Conservation (phyloP, 2,797 vertebrate genomes). For the Vespertilio murinus region DNA sequence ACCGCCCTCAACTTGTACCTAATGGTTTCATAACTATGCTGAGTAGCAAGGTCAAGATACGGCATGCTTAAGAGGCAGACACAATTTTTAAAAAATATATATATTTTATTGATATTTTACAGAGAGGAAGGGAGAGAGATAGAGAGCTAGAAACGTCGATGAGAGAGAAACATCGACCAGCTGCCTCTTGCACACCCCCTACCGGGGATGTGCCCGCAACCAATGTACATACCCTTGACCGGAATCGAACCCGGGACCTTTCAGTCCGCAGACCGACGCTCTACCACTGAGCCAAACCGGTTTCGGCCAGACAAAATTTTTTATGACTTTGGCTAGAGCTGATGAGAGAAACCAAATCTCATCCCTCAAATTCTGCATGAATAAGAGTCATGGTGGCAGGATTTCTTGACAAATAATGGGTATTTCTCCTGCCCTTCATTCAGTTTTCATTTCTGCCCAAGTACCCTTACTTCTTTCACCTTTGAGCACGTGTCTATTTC, state of each 20-base stretch:
- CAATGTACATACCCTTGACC: too few relatives aligned
- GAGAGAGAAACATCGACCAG: too few relatives aligned
- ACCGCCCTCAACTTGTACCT: background rate
- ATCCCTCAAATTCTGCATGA: conserved; percentile 13
- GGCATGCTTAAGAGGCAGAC: background rate
- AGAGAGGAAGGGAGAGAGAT: too few relatives aligned
- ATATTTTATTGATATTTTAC: too few relatives aligned
- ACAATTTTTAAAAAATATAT: too few relatives aligned
- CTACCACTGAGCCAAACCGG: too few relatives aligned
- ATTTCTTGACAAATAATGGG: background rate
- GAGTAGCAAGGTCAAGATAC: background rate
- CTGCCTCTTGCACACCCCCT: too few relatives aligned
- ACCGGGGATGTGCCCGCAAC: too few relatives aligned
- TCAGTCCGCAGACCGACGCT: too few relatives aligned
- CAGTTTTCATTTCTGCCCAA: conserved; percentile 11
- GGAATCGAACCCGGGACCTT: too few relatives aligned
- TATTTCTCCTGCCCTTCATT: background rate
- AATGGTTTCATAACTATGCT: background rate
- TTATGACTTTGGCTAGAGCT: conserved; percentile 27
- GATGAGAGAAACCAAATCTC: background rate
- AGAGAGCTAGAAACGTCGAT: too few relatives aligned
- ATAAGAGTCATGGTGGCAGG: background rate
- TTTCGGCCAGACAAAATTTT: background rate
- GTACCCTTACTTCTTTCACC: background rate
- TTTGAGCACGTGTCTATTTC: background rate